phyloP scores from a whole-genome alignment of 2,797 vertebrate genomes.

The Hydrocynus forskahlii region DNA sequence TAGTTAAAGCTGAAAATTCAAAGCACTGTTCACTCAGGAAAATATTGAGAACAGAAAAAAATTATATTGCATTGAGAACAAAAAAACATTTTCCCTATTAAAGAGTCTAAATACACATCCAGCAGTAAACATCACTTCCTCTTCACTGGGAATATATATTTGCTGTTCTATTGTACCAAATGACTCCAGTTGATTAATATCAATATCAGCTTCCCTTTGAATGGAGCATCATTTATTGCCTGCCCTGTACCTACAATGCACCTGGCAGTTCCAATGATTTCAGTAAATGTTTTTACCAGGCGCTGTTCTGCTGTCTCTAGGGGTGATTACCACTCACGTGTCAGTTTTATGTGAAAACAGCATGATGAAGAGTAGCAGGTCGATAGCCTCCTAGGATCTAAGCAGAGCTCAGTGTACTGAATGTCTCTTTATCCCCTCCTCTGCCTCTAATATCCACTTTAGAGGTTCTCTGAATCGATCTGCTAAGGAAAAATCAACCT shows the following conservation, averaged over 20 bases:
- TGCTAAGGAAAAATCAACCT: slow-evolving; percentile 55
- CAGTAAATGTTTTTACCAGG: slow-evolving; percentile 27
- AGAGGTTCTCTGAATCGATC: slow-evolving; percentile 74
- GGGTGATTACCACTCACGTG: slow-evolving; percentile 69
- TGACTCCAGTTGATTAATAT: slow-evolving; percentile 44
- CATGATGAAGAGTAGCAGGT: slow-evolving; percentile 70
- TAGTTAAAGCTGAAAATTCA: not conserved
- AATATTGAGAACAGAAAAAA: not conserved
- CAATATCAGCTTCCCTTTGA: slow-evolving; percentile 42
- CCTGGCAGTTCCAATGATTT: slow-evolving; percentile 37
- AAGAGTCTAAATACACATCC: slow-evolving; percentile 22
- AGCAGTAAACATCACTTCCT: slow-evolving; percentile 40
- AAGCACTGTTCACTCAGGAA: not conserved
- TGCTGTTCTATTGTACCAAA: slow-evolving; percentile 47
- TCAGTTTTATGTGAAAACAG: slow-evolving; percentile 71
- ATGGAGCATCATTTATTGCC: slow-evolving; percentile 46
- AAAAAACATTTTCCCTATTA: slow-evolving; percentile 1
- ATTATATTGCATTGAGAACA: not conserved
- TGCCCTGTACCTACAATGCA: slow-evolving; percentile 46
- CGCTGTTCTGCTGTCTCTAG: slow-evolving; percentile 24
- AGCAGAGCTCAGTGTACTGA: slow-evolving; percentile 69
- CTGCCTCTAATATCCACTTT: slow-evolving; percentile 66
- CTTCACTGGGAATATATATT: slow-evolving; percentile 43
- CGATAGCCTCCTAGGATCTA: slow-evolving; percentile 67
- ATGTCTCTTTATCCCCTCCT: slow-evolving; percentile 70